Evolutionary conservation across 2,797 vertebrate genomes (phyloP), one percentile per base, ranked within the genome.

Genomic region (Gadopsis marmoratus): DNA sequence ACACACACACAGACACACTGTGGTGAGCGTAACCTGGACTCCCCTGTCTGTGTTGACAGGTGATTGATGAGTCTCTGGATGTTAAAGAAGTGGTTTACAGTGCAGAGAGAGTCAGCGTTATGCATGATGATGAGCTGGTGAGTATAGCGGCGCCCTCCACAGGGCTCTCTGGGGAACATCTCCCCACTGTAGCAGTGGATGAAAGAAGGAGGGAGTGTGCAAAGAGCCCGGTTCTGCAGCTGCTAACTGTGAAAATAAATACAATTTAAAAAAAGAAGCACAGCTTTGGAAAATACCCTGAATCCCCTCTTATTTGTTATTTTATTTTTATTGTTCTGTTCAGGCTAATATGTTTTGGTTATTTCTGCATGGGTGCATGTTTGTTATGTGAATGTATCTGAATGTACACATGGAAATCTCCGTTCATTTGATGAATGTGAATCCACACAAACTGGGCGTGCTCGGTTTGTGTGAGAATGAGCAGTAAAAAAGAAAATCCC

Each of bases 11-110:
- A 74, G 89, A 82, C 87, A 77, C 83, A 63, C 53, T 89, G 83
- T 78, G 83, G 90, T 82, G 84, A 89, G 90, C 92, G 91, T 96
- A 95, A 95, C 92, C 88, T 88, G 92, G 94, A 89, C 94, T 93
- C 88, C 93, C 94, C 94, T 95, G 95, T 95, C 94, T 96, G 92
- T 96, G 94, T 96, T 93, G 94, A 90, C 96, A 99, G 98, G 97
- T 99, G 80, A 97, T 99, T 90, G 98, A 99, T 87, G 97, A 99
- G 93, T 97, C 97, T 86, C 96, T 99, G 81, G 98, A 99, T 83
- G 97, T 99, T 94, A 99, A 99, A 92, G 98, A 99, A 91, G 97
- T 99, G 93, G 92, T 96, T 94, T 96, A 95, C 95, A 96, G 94
- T 94, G 96, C 97, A 3, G 97, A 98, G 93, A 96, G 97, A 89